Evolutionary conservation across 1,140 invertebrate genomes (phyloP).

Genomic region (Leptinotarsa undecemlineata): DNA sequence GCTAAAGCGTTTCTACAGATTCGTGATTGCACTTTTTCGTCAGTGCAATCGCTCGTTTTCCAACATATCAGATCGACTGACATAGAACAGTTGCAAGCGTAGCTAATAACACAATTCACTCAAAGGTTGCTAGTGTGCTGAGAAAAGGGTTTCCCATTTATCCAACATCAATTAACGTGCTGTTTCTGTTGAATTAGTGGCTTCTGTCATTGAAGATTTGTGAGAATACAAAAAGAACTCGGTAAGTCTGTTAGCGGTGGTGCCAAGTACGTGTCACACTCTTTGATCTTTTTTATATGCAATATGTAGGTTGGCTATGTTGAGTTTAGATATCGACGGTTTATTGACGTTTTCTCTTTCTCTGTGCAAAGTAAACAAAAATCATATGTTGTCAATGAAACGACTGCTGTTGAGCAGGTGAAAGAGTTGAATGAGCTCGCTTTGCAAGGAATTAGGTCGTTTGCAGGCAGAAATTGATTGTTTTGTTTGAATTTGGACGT

Average conservation of each 20-base stretch:
- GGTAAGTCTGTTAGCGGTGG: neutral
- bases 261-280: neutral
- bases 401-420: no score
- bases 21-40: neutral
- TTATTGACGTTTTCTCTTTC: no score
- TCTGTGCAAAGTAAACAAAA: no score
- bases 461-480: no score
- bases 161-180: neutral
- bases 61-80: no score
- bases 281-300: conserved; percentile 11
- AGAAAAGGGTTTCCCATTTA: neutral
- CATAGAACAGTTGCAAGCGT: neutral
- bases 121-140: neutral
- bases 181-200: neutral
- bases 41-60: neutral
- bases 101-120: neutral
- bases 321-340: no score
- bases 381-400: no score
- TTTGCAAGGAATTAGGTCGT: no score
- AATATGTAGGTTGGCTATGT: no score
- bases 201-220: neutral
- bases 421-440: no score
- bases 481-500: no score
- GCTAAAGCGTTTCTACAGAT: neutral
- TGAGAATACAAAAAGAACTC: neutral